phyloP scores from a whole-genome alignment of 2,888 invertebrate species.

The Pterostichus niger region DNA sequence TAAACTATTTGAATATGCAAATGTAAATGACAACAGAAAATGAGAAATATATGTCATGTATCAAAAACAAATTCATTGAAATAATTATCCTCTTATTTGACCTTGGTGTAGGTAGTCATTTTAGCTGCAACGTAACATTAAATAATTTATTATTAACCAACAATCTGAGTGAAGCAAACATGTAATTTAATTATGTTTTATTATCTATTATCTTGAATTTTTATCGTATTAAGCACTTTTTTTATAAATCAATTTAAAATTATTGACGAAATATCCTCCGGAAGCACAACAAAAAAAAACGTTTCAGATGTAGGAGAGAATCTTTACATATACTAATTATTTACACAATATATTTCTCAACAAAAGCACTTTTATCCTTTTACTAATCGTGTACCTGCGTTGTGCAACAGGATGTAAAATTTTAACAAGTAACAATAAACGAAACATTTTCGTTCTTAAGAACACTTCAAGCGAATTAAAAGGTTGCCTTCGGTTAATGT shows the following conservation, averaged over 20 bases:
- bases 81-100: too few species aligned
- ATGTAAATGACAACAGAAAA: too few species aligned
- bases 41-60: too few species aligned
- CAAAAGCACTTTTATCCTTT: slow-evolving; percentile 55
- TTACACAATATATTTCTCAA: slow-evolving; percentile 42
- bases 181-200: too few species aligned
- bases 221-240: not conserved
- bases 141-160: not conserved
- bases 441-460: slow-evolving; percentile 57
- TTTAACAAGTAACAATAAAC: slow-evolving; percentile 64
- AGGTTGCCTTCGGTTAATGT: slow-evolving; percentile 41
- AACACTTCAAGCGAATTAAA: slow-evolving; percentile 65
- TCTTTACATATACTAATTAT: slow-evolving; percentile 36
- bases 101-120: not conserved
- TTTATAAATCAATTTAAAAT: not conserved
- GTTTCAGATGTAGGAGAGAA: not conserved
- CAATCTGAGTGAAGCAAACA: not conserved
- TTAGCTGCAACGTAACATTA: not conserved
- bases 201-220: too few species aligned
- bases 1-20: too few species aligned
- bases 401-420: slow-evolving; percentile 63
- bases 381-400: slow-evolving; percentile 59
- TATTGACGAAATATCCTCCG: too few species aligned
- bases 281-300: not conserved
- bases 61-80: too few species aligned